These are phyloP conservation scores for Callaeas wilsoni DNA, from an alignment of 2,113 vertebrate genomes.

Conservation along the genomic window DNA sequence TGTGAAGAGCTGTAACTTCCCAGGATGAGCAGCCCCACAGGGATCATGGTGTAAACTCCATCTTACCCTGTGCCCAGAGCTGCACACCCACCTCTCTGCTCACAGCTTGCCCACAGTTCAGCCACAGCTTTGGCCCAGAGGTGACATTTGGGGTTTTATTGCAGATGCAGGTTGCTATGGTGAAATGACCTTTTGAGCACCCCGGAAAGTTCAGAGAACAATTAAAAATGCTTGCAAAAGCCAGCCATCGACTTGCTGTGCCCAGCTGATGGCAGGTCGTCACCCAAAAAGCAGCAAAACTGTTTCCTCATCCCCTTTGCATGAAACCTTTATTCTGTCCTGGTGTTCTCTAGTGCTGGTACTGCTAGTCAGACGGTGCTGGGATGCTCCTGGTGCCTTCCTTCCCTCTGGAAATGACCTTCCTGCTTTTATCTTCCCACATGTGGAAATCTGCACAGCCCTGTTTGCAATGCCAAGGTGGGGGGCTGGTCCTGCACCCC, in stretches of 20 bases:
- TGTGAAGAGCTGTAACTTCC: neutral
- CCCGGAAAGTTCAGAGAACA: neutral
- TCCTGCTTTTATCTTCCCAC: neutral
- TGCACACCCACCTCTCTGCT: neutral
- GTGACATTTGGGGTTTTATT: neutral
- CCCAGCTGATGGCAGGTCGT: rapidly evolving
- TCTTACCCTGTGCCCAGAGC: neutral
- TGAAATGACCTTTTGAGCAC: neutral
- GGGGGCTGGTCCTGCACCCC: neutral
- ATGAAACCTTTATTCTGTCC: neutral
- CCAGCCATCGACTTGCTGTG: neutral
- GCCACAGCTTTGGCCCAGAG: neutral
- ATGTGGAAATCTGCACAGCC: neutral
- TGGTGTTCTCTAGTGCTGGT: neutral
- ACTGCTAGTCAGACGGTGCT: neutral
- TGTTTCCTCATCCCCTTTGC: neutral
- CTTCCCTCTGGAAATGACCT: neutral
- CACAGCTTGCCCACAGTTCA: neutral
- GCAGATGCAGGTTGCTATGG: neutral
- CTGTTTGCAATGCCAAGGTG: neutral
- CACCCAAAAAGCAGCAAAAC: neutral
- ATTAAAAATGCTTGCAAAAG: neutral
- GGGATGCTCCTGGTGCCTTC: neutral
- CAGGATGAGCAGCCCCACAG: neutral
- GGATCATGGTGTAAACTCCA: neutral